phyloP scores from a whole-genome alignment of 2,113 vertebrate species.

The Calonectris borealis region DNA sequence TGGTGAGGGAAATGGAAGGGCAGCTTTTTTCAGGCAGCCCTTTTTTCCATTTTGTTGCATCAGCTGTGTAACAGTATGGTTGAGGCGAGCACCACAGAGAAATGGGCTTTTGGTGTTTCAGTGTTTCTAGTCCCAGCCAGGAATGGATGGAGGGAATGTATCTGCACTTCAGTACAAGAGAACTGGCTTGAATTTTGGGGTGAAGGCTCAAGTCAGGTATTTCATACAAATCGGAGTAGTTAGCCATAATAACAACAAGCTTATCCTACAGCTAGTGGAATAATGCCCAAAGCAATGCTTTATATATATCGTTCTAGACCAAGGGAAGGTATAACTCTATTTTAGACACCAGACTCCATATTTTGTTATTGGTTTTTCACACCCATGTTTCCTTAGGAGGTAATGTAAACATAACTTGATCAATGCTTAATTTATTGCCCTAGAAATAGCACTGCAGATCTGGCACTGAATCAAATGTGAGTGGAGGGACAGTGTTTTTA shows the following conservation, averaged over 20 bases:
- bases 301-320: background rate
- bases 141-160: background rate
- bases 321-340: background rate
- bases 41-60: background rate
- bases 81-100: background rate
- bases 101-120: background rate
- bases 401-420: background rate
- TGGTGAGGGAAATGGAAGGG: background rate
- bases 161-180: background rate
- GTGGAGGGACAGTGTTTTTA: conserved; percentile 25
- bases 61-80: background rate
- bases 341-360: background rate
- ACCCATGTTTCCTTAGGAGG: background rate
- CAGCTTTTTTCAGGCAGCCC: background rate
- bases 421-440: conserved; percentile 40
- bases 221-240: background rate
- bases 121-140: accelerated
- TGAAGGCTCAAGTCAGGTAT: background rate
- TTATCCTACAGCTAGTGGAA: background rate
- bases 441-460: conserved; percentile 17
- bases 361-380: background rate
- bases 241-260: background rate
- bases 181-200: background rate
- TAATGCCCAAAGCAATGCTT: background rate
- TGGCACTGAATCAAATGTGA: background rate